Percentiles rank a stretch among this genome's conserved stretches.
Conservation (phyloP, 1,140 invertebrate genomes). For the Spodoptera frugiperda region DNA sequence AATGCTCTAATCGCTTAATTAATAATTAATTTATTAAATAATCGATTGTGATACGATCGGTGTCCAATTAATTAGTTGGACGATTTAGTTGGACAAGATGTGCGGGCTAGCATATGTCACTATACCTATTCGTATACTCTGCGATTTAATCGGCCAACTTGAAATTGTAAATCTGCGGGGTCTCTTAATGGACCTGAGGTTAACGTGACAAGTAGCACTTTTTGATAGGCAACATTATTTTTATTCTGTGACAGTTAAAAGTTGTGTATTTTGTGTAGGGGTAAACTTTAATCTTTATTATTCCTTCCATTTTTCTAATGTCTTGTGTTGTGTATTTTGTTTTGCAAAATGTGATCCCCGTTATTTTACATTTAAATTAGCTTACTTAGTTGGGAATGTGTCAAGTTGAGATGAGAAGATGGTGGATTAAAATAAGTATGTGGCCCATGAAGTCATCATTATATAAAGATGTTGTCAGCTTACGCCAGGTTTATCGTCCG, state of each 20-base stretch:
- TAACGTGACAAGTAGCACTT: no score
- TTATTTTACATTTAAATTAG: slow-evolving; percentile 38
- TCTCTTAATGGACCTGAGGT: no score
- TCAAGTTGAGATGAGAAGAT: slow-evolving; percentile 60
- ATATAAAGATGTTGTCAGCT: slow-evolving; percentile 84
- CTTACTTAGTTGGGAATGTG: slow-evolving; percentile 54
- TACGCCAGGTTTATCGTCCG: slow-evolving; percentile 90
- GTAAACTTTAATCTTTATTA: slow-evolving; percentile 31
- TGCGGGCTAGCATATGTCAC: no score
- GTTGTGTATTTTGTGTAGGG: slow-evolving; percentile 39
- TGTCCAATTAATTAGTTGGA: no score
- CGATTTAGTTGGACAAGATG: no score
- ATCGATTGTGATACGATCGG: no score
- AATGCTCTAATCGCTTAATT: no score
- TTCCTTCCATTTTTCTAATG: slow-evolving; percentile 49
- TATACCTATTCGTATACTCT: no score
- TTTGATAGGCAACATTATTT: not conserved
- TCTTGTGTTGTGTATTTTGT: slow-evolving; percentile 38
- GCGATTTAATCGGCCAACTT: no score
- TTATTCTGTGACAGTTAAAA: slow-evolving; percentile 22
- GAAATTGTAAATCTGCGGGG: no score
- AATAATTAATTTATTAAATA: no score
- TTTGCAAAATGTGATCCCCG: slow-evolving; percentile 58
- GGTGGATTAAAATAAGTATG: slow-evolving; percentile 73
- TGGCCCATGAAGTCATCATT: slow-evolving; percentile 64